Conservation (phyloP, 1,140 invertebrate species). For the Drosophila nebulosa region DNA sequence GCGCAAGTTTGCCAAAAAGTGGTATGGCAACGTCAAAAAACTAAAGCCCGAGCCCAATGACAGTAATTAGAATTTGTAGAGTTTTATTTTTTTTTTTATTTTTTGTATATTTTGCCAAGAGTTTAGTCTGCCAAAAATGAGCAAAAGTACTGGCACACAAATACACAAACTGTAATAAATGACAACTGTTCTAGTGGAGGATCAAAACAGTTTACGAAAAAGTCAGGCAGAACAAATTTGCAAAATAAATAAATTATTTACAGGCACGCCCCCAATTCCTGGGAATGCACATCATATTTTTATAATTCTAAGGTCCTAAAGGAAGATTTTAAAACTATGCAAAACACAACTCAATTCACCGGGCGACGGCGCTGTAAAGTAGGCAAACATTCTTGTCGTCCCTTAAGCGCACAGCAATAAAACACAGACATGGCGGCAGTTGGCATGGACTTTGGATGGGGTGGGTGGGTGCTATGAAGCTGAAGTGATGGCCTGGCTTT, state of each 20-base stretch:
- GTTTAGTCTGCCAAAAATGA: constrained; percentile 49
- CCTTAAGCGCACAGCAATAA: constrained; percentile 70
- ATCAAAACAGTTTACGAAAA: constrained; percentile 37
- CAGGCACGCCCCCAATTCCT: constrained; percentile 23
- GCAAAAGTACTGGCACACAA: constrained; percentile 57
- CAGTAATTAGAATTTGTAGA: constrained; percentile 75
- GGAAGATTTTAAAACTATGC: constrained; percentile 67
- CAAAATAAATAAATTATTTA: constrained; percentile 73
- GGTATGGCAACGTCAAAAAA: constrained; percentile 22
- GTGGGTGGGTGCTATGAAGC: background rate
- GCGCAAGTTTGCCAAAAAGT: constrained; percentile 31
- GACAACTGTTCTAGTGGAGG: constrained; percentile 49
- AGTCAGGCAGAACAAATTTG: background rate
- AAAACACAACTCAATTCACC: constrained; percentile 66
- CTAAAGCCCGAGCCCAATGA: constrained; percentile 65
- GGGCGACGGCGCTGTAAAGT: constrained; percentile 55
- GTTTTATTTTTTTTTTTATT: too few relatives aligned
- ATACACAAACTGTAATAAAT: constrained; percentile 65
- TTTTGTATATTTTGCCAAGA: too few relatives aligned
- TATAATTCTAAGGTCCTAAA: constrained; percentile 59
- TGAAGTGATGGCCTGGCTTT: background rate
- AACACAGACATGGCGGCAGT: constrained; percentile 52
- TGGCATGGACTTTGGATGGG: constrained; percentile 13
- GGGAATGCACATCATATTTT: constrained; percentile 51
- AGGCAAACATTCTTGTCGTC: constrained; percentile 61